Base-by-base conservation (phyloP, 2,888 invertebrate species). In the Melinopterus prodromus region DNA sequence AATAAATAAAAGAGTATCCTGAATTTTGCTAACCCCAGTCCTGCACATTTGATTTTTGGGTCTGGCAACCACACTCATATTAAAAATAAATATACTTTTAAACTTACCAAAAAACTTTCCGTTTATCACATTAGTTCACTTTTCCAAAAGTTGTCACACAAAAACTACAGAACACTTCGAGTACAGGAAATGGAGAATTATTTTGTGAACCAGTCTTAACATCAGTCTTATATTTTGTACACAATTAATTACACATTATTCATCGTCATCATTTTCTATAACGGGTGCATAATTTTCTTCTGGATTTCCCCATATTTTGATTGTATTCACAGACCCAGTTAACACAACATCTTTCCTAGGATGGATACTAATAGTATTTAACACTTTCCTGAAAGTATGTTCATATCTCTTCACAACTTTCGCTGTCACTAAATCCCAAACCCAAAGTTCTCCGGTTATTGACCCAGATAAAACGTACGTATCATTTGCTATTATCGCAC, bases 381-480 rank as follows among this genome's bases (percentile, higher is more conserved):
- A 93, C 0, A 94, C 93, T 80, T 91, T 92, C 26, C 89, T 89
- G n/a, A 86, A 85, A 69, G 88, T 90, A 84, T 93, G 93, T 2
- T 89, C 84, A 37, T 92, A 89, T 83, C 91, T 92, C 74, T 89
- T 86, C 74, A 90, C 86, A 1, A 95, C 90, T 84, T 92, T 92
- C 6, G 94, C 93, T 82, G 95, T 94, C 4, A 98, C 93, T 71
- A 99, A 91, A 90, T 98, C 97, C 97, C 98, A 99, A 84, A 94
- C 93, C 90, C 95, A 96, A 6, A 98, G 90, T 84, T 92, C 92
- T 0, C 99, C 99, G 81, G 95, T 95, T 14, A 95, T 95, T 0
- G 98, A 98, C 0, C 99, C 99, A 16, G 97, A 96, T 71, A 99
- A 90, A 72, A 99, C 93, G 84, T 95, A 94, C 75, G 94, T 95